These are phyloP conservation scores for Gambusia holbrooki DNA, from an alignment of 2,113 vertebrate genomes.

Conservation along the genomic window DNA sequence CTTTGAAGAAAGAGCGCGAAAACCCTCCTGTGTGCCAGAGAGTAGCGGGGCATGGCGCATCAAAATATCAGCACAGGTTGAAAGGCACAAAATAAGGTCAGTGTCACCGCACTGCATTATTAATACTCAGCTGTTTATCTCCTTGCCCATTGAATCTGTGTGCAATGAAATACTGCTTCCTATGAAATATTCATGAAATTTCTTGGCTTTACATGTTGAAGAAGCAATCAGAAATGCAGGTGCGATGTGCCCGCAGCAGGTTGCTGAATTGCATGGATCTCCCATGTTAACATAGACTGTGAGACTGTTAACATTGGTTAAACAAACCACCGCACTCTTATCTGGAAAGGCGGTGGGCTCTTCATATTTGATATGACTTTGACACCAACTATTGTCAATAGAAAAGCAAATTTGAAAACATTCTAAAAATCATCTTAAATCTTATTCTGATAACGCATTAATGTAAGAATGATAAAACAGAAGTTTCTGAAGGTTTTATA, in stretches of 20 bases:
- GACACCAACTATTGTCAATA: too few species aligned
- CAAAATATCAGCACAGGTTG: constrained; percentile 82
- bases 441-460: too few species aligned
- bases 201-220: constrained; percentile 71
- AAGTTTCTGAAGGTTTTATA: too few species aligned
- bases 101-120: constrained; percentile 83
- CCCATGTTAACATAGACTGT: constrained; percentile 48
- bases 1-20: constrained; percentile 78
- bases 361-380: not conserved
- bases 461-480: too few species aligned
- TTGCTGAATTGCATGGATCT: constrained; percentile 56
- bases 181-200: constrained; percentile 81
- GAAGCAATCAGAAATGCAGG: constrained; percentile 61
- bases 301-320: constrained; percentile 40
- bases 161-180: constrained; percentile 69
- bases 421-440: too few species aligned
- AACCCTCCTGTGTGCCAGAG: constrained; percentile 68
- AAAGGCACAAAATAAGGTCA: constrained; percentile 86
- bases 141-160: constrained; percentile 75
- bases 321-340: constrained; percentile 24
- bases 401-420: too few species aligned
- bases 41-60: constrained; percentile 76
- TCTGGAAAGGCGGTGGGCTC: constrained; percentile 11
- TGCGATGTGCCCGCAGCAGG: constrained; percentile 53
- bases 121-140: constrained; percentile 81